phyloP scores from a whole-genome alignment of 2,113 vertebrate genomes.

The Xenopus laevis region DNA sequence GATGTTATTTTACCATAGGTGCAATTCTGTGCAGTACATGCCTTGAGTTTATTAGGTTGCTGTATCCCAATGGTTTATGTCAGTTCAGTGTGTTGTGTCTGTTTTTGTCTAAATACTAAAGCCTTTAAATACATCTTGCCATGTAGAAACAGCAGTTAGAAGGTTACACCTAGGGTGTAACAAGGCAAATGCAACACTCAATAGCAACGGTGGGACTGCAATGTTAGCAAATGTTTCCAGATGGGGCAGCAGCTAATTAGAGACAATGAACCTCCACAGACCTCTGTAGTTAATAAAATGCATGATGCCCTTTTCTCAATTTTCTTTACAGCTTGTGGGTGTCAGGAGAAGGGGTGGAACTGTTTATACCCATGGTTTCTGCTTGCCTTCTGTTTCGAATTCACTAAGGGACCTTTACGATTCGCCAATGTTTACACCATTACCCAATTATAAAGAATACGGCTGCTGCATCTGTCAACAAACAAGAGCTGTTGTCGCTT shows the following conservation, averaged over 20 bases:
- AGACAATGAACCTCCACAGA: conserved; percentile 1
- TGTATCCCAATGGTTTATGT: neutral
- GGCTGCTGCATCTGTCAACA: conserved; percentile 96
- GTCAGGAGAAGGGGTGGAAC: conserved; percentile 48
- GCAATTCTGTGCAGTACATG: too few relatives aligned
- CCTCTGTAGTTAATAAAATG: neutral
- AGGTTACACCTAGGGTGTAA: conserved; percentile 13
- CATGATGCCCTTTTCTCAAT: conserved; percentile 28
- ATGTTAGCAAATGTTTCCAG: neutral
- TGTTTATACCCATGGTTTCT: conserved; percentile 61
- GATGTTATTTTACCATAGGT: too few relatives aligned
- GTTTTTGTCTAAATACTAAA: conserved; percentile 19
- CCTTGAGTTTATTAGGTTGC: too few relatives aligned
- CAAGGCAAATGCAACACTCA: neutral
- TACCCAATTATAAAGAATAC: conserved; percentile 98
- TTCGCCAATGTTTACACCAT: conserved; percentile 98
- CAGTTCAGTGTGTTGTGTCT: neutral
- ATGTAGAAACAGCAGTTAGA: conserved; percentile 23
- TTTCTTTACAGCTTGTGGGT: conserved; percentile 32
- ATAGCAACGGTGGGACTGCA: too few relatives aligned
- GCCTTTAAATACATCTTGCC: conserved; percentile 21
- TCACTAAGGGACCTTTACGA: conserved; percentile 80
- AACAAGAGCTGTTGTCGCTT: conserved; percentile 97
- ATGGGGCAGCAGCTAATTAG: conserved; percentile 26
- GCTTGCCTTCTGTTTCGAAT: conserved; percentile 59